Conservation (phyloP, 1,140 invertebrate genomes). For the Coptotermes formosanus region DNA sequence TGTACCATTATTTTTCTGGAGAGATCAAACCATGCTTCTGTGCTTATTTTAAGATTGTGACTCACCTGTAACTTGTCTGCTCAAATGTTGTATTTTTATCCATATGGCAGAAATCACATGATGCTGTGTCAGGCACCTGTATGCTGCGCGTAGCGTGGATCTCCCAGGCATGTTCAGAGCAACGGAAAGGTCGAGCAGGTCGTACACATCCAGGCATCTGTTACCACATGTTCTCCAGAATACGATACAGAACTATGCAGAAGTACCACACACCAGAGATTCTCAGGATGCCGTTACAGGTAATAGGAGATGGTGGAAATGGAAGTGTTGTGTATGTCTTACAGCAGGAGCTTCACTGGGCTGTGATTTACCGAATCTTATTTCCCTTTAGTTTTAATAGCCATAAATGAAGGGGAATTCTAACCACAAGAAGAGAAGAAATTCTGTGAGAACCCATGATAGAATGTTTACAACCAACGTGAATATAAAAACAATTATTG, state of each 20-base stretch:
- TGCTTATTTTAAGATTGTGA: neutral
- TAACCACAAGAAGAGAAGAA: no score
- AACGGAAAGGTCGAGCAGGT: constrained; percentile 81
- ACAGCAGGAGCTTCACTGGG: no score
- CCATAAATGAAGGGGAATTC: no score
- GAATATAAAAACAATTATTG: no score
- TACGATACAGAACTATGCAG: constrained; percentile 65
- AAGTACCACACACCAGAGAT: constrained; percentile 72
- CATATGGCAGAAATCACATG: constrained; percentile 61
- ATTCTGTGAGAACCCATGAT: no score
- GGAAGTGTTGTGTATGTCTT: no score
- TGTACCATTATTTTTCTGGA: neutral
- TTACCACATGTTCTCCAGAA: constrained; percentile 75
- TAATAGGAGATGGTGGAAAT: constrained; percentile 29
- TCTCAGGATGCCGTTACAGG: constrained; percentile 59
- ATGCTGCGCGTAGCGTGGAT: constrained; percentile 72
- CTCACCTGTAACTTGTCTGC: neutral
- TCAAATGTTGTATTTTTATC: constrained; percentile 8
- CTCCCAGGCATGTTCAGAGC: constrained; percentile 72
- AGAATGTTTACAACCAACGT: no score
- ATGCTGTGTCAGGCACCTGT: constrained; percentile 65
- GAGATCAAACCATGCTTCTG: neutral
- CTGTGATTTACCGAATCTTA: no score
- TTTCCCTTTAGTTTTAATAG: no score
- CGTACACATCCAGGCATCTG: constrained; percentile 76